Conservation (phyloP, 2,888 invertebrate genomes). For the Pollenia labialis region DNA sequence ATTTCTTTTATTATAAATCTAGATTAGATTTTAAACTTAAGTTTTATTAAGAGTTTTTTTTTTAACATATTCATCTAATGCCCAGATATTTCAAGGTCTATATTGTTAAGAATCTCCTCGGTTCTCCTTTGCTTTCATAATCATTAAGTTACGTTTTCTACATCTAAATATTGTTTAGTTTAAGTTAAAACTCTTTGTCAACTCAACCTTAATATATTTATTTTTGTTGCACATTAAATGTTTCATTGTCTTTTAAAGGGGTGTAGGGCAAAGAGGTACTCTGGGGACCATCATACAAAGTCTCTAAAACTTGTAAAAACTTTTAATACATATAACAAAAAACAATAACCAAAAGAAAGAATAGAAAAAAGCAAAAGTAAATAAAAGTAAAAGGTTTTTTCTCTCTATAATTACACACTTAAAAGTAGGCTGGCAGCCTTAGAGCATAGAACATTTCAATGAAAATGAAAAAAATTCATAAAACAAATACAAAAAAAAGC, state of each 20-base stretch:
- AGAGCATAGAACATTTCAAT: conserved; percentile 43
- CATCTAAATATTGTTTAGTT: conserved; percentile 32
- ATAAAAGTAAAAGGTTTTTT: conserved; percentile 43
- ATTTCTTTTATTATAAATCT: background rate
- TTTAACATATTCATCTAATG: conserved; percentile 44
- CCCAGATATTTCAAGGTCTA: conserved; percentile 58
- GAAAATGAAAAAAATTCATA: conserved; percentile 32
- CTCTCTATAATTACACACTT: conserved; percentile 37
- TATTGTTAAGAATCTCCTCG: background rate
- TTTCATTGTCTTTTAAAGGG: conserved; percentile 36
- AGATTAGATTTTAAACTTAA: background rate
- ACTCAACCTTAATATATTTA: conserved; percentile 68
- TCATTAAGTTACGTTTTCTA: background rate
- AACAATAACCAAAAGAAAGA: conserved; percentile 18
- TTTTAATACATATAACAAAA: conserved; percentile 8
- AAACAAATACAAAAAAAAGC: conserved; percentile 9
- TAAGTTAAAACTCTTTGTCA: conserved; percentile 39
- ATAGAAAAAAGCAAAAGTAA: conserved; percentile 58
- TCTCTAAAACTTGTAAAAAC: conserved; percentile 27
- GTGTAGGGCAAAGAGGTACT: background rate
- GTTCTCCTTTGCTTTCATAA: background rate
- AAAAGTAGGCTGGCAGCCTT: conserved; percentile 51
- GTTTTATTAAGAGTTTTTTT: background rate
- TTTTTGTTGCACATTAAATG: conserved; percentile 33
- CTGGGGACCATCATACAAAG: background rate